Evolutionary conservation across 2,113 vertebrate genomes (phyloP).

Genomic region (Pachyramphus minor): DNA sequence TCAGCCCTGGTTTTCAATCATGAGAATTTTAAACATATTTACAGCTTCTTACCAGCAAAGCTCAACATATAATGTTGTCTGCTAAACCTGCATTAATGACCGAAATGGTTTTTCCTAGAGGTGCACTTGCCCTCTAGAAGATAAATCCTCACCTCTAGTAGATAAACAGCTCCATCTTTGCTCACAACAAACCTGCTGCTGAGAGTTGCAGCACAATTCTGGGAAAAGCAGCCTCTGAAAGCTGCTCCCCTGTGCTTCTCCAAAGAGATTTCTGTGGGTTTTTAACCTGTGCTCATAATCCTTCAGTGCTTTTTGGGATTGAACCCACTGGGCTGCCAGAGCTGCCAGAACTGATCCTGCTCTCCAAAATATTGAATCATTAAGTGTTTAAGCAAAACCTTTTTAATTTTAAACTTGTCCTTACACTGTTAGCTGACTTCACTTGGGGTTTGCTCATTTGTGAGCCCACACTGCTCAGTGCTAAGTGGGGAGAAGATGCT

Average conservation of each 20-base stretch:
- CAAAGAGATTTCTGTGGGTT: not conserved
- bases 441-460: not conserved
- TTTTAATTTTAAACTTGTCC: not conserved
- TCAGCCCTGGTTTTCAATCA: not conserved
- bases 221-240: not conserved
- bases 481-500: not conserved
- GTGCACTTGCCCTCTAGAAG: not conserved
- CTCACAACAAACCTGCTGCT: not conserved
- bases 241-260: not conserved
- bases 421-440: not conserved
- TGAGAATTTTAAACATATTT: not conserved
- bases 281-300: not conserved
- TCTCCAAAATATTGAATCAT: not conserved
- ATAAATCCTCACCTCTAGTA: not conserved
- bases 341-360: not conserved
- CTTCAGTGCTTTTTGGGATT: not conserved
- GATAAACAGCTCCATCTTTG: not conserved
- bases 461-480: not conserved
- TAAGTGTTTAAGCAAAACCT: not conserved
- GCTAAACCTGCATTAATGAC: not conserved
- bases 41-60: not conserved
- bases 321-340: not conserved
- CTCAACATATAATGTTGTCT: not conserved
- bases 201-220: accelerated
- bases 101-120: not conserved